Evolutionary conservation across 2,888 invertebrate species (phyloP), one percentile per base, ranked within the genome.

Genomic region (Himalopsyche tibetana): DNA sequence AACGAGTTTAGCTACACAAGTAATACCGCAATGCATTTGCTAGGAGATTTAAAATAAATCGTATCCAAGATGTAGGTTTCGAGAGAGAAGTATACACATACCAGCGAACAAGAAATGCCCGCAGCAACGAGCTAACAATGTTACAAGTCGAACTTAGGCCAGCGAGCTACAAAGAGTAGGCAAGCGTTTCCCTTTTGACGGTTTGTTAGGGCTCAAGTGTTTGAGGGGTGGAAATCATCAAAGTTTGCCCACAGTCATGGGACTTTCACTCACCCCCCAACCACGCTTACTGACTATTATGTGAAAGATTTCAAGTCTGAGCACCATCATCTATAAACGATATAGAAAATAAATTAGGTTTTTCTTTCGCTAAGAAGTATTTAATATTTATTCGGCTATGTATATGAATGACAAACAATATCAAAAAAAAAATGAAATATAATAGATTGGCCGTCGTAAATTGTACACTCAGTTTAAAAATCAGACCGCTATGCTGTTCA

Each of bases 181-280:
- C 38, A 74, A 74, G 74, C 74, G 74, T 74, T 36, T 74, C 74
- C 74, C 74, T 74, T 74, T 74, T 74, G 74, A 74, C 74, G 74
- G 74, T 74, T 74, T 74, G 74, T 74, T 74, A 74, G 74, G 74
- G 74, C 36, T 74, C 74, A 74, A 74, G 74, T 74, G 69, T 69
- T 69, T 28, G 28, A 69, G 38, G 74, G 36, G 36, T 15, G 74
- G 74, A 63, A 63, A 74, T 74, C 74, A 74, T 74, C 38, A 74
- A 74, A 74, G 74, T 74, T 74, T 74, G 36, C 74, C 2, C 28
- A 36, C 74, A 74, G 38, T 74, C 38, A 74, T 74, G 74, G 38
- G 74, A 74, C 38, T 74, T 74, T 74, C 38, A 74, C 74, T 19
- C 36, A 36, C 12, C 38, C 38, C 15, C 11, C 12, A 12, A 8